These are phyloP conservation scores for Copsychus sechellarum DNA, from an alignment of 2,113 vertebrate genomes.

Conservation along the genomic window DNA sequence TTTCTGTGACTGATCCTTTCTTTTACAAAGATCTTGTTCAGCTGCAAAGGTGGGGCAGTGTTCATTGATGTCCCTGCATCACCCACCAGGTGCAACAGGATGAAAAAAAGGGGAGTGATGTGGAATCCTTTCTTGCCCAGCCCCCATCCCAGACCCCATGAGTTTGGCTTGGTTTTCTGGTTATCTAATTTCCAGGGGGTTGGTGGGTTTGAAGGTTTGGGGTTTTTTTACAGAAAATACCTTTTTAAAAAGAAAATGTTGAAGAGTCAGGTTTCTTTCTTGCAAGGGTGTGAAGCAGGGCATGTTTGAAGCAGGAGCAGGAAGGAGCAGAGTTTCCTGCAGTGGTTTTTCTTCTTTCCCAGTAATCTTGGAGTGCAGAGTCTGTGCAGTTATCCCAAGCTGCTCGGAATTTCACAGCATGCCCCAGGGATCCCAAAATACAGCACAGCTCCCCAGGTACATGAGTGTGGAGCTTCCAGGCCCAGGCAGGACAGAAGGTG, in stretches of 20 bases:
- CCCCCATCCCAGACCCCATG: background rate
- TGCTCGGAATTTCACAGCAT: slow-evolving; percentile 59
- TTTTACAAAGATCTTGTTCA: background rate
- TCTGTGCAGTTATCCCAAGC: slow-evolving; percentile 30
- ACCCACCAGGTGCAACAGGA: fast-evolving
- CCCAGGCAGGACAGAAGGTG: slow-evolving; percentile 22
- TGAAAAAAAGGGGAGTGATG: background rate
- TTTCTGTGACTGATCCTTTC: background rate
- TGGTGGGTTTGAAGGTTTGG: background rate
- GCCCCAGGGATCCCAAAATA: slow-evolving; percentile 54
- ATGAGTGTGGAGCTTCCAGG: slow-evolving; percentile 52
- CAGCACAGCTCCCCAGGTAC: slow-evolving; percentile 12
- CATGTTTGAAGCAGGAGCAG: background rate
- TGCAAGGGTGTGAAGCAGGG: fast-evolving
- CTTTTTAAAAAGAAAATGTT: background rate
- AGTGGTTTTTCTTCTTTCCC: background rate
- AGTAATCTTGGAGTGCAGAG: background rate
- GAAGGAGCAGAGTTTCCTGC: background rate
- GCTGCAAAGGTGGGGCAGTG: background rate
- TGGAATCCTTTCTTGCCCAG: background rate
- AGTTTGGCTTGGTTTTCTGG: background rate
- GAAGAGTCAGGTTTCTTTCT: background rate
- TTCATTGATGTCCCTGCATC: background rate
- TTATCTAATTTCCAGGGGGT: background rate
- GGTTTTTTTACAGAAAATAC: background rate